These are phyloP conservation scores for Cyanistes caeruleus DNA, from an alignment of 2,113 vertebrate genomes.

Conservation along the genomic window DNA sequence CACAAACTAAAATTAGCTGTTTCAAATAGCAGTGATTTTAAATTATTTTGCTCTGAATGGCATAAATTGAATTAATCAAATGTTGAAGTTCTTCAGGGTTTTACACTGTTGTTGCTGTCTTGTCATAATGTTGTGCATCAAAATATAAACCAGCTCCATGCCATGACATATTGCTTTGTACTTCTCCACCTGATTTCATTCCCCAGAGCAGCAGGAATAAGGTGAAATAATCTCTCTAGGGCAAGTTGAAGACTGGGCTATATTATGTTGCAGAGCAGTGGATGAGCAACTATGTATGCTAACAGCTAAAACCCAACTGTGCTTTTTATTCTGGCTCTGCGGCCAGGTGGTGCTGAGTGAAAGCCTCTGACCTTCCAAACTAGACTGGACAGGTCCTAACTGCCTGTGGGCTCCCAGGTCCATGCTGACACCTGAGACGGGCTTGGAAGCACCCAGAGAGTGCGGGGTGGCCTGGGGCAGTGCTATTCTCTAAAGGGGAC, in stretches of 20 bases:
- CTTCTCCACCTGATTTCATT: not conserved
- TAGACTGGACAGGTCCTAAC: rapidly evolving
- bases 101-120: not conserved
- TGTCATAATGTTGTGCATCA: not conserved
- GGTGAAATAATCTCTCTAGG: not conserved
- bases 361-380: not conserved
- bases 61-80: not conserved
- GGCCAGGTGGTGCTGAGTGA: not conserved
- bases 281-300: not conserved
- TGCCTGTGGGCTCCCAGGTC: not conserved
- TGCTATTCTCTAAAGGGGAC: not conserved
- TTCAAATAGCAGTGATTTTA: not conserved
- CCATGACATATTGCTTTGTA: not conserved
- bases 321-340: not conserved
- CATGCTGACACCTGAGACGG: rapidly evolving
- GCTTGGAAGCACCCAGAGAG: not conserved
- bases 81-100: not conserved
- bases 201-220: not conserved
- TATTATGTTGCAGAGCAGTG: not conserved
- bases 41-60: not conserved
- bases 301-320: not conserved
- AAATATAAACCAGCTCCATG: not conserved
- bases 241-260: not conserved
- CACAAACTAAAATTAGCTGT: not conserved
- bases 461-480: rapidly evolving